phyloP scores from a whole-genome alignment of 92 coral and sea anemone species.

The Montipora capitata region DNA sequence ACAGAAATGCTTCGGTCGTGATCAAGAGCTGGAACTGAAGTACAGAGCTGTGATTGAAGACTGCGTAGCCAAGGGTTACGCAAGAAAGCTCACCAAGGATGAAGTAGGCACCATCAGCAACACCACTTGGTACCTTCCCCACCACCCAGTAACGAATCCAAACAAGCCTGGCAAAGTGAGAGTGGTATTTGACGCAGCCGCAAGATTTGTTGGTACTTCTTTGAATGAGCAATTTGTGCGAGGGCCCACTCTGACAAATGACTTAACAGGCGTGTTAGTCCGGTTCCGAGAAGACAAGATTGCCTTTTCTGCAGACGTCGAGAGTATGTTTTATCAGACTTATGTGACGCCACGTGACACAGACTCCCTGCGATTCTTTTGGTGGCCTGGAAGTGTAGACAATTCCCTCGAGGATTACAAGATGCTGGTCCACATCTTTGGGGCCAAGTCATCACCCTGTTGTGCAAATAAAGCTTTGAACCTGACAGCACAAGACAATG shows the following conservation, averaged over 20 bases:
- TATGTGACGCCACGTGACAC: conserved; percentile 55
- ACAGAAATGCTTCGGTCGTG: conserved; percentile 56
- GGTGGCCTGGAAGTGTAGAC: conserved; percentile 57
- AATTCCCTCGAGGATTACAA: conserved; percentile 57
- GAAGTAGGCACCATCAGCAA: conserved; percentile 52
- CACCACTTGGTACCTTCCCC: conserved; percentile 68
- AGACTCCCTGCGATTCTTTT: conserved; percentile 71
- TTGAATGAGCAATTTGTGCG: conserved; percentile 69
- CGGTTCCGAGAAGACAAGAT: conserved; percentile 69
- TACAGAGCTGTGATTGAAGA: conserved; percentile 71
- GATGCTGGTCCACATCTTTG: conserved; percentile 76
- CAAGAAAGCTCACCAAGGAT: conserved; percentile 40
- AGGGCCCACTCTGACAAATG: conserved; percentile 75
- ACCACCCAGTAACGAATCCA: conserved; percentile 68
- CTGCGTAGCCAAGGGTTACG: conserved; percentile 24
- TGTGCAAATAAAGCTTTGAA: conserved; percentile 73
- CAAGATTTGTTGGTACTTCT: conserved; percentile 48
- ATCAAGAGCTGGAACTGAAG: conserved; percentile 51
- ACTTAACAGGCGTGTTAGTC: conserved; percentile 71
- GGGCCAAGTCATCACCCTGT: conserved; percentile 78
- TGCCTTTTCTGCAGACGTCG: conserved; percentile 75
- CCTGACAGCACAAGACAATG: conserved; percentile 70
- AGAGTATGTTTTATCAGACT: conserved; percentile 75
- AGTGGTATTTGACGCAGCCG: conserved; percentile 83
- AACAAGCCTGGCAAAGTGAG: conserved; percentile 76